Conservation (phyloP, 2,113 vertebrate genomes). For the Garra rufa region DNA sequence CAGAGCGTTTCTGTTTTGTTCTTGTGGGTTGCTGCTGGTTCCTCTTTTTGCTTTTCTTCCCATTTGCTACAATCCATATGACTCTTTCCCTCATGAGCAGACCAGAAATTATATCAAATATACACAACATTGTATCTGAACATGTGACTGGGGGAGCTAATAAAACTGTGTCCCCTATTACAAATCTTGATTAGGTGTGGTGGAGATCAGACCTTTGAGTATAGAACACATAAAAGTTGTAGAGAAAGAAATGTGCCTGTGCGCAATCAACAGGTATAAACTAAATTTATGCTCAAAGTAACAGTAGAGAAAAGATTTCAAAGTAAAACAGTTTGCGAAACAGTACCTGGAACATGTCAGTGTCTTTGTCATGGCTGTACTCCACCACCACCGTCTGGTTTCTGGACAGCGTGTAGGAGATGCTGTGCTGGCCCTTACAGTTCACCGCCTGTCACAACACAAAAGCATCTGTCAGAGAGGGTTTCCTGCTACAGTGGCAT, state of each 20-base stretch:
- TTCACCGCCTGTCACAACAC: conserved; percentile 85
- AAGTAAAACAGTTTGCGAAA: background rate
- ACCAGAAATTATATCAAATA: background rate
- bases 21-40: conserved; percentile 36
- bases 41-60: conserved; percentile 39
- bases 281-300: background rate
- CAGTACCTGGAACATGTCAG: conserved; percentile 98
- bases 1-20: background rate
- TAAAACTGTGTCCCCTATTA: conserved; percentile 15
- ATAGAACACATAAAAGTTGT: background rate
- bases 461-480: background rate
- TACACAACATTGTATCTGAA: conserved; percentile 12
- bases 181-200: conserved; percentile 52
- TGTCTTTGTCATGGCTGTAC: conserved; percentile 95
- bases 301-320: background rate
- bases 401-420: conserved; percentile 95
- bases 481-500: conserved; percentile 8
- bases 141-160: conserved; percentile 36
- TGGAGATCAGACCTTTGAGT: conserved; percentile 8
- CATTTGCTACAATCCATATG: conserved; percentile 24
- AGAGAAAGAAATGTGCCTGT: background rate
- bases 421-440: conserved; percentile 96
- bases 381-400: conserved; percentile 98
- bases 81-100: conserved; percentile 19
- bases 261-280: background rate